Percentiles rank a stretch among this genome's conserved stretches.
These are phyloP conservation scores for Linurgus olivaceus DNA, from an alignment of 2,797 vertebrate species.

Conservation along the genomic window DNA sequence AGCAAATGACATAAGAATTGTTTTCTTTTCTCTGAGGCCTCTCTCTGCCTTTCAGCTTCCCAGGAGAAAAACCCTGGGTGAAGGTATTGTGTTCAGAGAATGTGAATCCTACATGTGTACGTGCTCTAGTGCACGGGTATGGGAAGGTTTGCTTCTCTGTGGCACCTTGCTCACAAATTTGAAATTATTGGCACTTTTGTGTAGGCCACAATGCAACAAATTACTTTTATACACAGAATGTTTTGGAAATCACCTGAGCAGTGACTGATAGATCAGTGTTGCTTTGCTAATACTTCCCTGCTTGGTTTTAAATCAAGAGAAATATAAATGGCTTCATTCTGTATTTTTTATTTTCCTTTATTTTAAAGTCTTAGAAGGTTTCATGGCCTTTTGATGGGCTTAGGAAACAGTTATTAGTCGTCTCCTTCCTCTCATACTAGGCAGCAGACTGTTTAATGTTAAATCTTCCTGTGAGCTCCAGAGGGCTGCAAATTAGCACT, in stretches of 20 bases:
- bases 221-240: background rate
- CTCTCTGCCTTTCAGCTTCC: too few relatives aligned
- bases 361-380: constrained; percentile 6
- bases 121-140: background rate
- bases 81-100: too few relatives aligned
- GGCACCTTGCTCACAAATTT: background rate
- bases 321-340: constrained; percentile 23
- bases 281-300: background rate
- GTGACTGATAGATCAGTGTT: background rate
- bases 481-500: background rate
- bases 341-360: constrained; percentile 37
- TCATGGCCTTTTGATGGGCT: constrained; percentile 16
- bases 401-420: background rate
- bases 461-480: constrained; percentile 20
- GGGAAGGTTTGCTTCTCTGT: background rate
- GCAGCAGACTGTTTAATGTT: background rate
- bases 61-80: too few relatives aligned
- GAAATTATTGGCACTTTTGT: background rate
- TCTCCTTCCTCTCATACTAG: background rate
- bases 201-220: background rate
- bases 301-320: background rate
- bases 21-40: too few relatives aligned
- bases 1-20: too few relatives aligned
- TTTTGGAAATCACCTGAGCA: background rate
- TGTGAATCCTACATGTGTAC: rapidly evolving